Conservation (phyloP, 2,888 invertebrate species). For the Folsomia manolachei region DNA sequence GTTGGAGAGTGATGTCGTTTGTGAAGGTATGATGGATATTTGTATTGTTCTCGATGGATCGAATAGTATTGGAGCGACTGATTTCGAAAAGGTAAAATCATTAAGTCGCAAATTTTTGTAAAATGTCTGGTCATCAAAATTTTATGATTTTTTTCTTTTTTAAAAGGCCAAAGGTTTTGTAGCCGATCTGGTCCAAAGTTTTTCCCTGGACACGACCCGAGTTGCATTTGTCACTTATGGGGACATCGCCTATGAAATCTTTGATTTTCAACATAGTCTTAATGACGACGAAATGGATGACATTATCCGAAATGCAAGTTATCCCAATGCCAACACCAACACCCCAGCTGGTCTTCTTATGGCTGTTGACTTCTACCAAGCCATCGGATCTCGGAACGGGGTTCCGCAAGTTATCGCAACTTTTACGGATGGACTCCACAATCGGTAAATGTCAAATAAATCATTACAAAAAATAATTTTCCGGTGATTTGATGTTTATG, state of each 20-base stretch:
- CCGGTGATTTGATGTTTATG: too few species aligned
- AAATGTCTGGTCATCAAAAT: too few species aligned
- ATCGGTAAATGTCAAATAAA: background rate
- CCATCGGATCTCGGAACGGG: slow-evolving; percentile 6
- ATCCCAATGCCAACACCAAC: slow-evolving; percentile 20
- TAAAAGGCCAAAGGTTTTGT: slow-evolving; percentile 24
- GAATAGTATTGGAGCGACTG: slow-evolving; percentile 24
- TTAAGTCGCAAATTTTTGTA: too few species aligned
- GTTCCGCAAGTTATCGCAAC: slow-evolving; percentile 27
- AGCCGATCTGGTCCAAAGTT: slow-evolving; percentile 25
- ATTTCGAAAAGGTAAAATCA: slow-evolving; percentile 10
- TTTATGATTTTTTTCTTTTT: background rate
- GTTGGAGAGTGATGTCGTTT: slow-evolving; percentile 10
- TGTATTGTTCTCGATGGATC: slow-evolving; percentile 39
- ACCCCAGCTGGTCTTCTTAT: slow-evolving; percentile 23
- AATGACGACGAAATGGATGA: slow-evolving; percentile 6
- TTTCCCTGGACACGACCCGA: slow-evolving; percentile 21
- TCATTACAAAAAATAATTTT: background rate
- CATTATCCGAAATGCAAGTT: background rate
- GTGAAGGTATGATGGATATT: slow-evolving; percentile 36
- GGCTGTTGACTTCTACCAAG: slow-evolving; percentile 14
- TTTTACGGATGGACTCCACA: slow-evolving; percentile 33
- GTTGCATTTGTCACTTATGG: slow-evolving; percentile 32
- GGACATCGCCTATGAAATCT: background rate
- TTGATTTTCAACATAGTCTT: slow-evolving; percentile 17